Conservation (phyloP, 2,797 vertebrate genomes). For the Hozukius guyotensis region DNA sequence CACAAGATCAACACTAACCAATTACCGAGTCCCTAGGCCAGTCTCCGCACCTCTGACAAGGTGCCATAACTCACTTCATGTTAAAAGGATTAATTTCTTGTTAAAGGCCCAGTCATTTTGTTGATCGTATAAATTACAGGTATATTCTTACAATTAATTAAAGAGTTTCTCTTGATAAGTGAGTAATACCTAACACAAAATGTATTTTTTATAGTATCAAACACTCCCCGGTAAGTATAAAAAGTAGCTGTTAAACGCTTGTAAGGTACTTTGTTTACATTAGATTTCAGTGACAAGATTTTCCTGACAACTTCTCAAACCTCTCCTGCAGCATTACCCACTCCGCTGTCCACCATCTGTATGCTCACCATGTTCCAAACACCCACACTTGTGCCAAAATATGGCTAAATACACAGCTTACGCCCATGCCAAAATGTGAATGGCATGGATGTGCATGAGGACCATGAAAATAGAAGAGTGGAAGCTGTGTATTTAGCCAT, state of each 20-base stretch:
- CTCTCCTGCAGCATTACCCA: slow-evolving; percentile 3
- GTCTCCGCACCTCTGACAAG: slow-evolving; percentile 20
- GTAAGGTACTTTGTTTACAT: background rate
- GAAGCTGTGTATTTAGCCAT: slow-evolving; percentile 11
- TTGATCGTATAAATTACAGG: slow-evolving; percentile 9
- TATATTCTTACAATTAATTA: background rate
- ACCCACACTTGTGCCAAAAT: background rate
- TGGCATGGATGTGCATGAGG: background rate
- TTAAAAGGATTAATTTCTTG: slow-evolving; percentile 48
- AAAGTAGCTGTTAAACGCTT: background rate
- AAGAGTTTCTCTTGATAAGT: background rate
- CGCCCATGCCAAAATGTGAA: background rate
- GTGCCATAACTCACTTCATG: slow-evolving; percentile 50
- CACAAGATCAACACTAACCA: slow-evolving; percentile 62
- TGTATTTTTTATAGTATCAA: background rate
- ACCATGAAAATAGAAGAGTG: background rate
- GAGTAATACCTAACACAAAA: background rate
- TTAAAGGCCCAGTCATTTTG: slow-evolving; percentile 45
- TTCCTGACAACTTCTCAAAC: slow-evolving; percentile 1
- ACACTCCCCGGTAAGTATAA: background rate
- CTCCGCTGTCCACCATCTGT: slow-evolving; percentile 29
- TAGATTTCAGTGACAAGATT: background rate
- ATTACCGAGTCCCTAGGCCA: slow-evolving; percentile 50
- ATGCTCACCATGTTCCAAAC: slow-evolving; percentile 12
- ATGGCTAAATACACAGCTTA: background rate